A percentile compares a stretch with the other conserved stretches of the same genome.
Conservation (phyloP, 1,140 invertebrate genomes). For the Dinoponera quadriceps region DNA sequence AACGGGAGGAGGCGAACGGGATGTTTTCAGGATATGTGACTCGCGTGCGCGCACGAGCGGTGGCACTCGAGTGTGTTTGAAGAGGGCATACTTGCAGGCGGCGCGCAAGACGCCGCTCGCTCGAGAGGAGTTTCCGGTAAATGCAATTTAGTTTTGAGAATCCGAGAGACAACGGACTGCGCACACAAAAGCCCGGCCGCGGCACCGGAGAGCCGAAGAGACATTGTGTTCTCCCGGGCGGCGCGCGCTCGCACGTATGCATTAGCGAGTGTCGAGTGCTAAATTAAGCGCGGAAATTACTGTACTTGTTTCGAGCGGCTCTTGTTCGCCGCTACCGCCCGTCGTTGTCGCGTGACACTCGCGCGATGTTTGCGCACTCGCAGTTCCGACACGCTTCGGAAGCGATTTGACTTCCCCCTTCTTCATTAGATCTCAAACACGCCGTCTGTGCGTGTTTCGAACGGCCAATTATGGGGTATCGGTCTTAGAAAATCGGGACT, state of each 20-base stretch:
- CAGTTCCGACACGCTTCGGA: neutral
- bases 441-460: no score
- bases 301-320: neutral
- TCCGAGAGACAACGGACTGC: constrained; percentile 21
- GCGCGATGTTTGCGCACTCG: neutral
- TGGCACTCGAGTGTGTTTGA: constrained; percentile 64
- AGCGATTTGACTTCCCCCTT: neutral
- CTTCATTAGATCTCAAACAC: neutral
- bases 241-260: constrained; percentile 3
- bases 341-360: no score
- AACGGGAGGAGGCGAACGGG: neutral
- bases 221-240: constrained; percentile 27
- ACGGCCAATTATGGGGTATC: no score
- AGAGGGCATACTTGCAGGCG: constrained; percentile 64
- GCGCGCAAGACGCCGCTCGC: constrained; percentile 37
- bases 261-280: constrained; percentile 23
- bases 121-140: constrained; percentile 62
- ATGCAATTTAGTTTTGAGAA: constrained; percentile 72
- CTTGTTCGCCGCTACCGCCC: neutral
- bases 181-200: neutral
- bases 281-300: constrained; percentile 46
- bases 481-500: no score
- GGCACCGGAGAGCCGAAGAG: neutral
- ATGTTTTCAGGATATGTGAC: constrained; percentile 20
- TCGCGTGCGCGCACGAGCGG: no score